Percentiles rank a stretch among this genome's conserved stretches.
Evolutionary conservation across 1,140 invertebrate species (phyloP).

Genomic region (Euwallacea fornicatus): DNA sequence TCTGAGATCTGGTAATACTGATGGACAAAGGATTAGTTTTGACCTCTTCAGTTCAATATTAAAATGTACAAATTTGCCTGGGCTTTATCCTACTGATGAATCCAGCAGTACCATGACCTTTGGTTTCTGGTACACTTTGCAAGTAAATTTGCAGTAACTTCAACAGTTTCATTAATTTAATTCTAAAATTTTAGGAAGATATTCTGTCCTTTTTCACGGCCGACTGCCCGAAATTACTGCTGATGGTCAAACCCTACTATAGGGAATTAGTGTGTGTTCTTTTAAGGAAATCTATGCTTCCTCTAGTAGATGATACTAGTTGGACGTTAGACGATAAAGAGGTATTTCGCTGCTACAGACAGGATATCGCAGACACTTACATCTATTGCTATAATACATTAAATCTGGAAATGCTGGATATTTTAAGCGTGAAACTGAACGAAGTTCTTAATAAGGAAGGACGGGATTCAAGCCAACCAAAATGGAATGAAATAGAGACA

Average conservation of each 20-base stretch:
- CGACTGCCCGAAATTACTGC: constrained; percentile 55
- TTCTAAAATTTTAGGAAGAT: constrained; percentile 61
- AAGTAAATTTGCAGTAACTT: constrained; percentile 57
- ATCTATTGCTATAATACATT: constrained; percentile 84
- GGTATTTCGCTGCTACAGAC: constrained; percentile 84
- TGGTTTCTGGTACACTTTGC: constrained; percentile 89
- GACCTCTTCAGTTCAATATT: constrained; percentile 61
- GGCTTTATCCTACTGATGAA: constrained; percentile 83
- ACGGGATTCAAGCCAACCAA: constrained; percentile 29
- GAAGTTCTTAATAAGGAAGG: constrained; percentile 56
- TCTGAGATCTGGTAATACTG: constrained; percentile 53
- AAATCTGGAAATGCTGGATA: constrained; percentile 66
- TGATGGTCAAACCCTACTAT: constrained; percentile 67
- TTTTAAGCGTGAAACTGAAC: constrained; percentile 62
- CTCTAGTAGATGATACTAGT: constrained; percentile 55
- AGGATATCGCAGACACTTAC: constrained; percentile 88
- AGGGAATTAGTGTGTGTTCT: constrained; percentile 65
- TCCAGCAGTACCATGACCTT: constrained; percentile 80
- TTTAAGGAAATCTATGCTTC: constrained; percentile 67
- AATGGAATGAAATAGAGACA: constrained; percentile 73
- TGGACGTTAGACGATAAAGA: constrained; percentile 78
- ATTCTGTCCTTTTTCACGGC: constrained; percentile 59
- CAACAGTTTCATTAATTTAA: constrained; percentile 1
- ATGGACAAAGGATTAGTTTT: constrained; percentile 52
- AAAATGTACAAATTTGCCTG: constrained; percentile 75